Percentiles rank a stretch among this genome's conserved stretches.
phyloP scores from a whole-genome alignment of 2,113 vertebrate species.

The Colinus virginianus region DNA sequence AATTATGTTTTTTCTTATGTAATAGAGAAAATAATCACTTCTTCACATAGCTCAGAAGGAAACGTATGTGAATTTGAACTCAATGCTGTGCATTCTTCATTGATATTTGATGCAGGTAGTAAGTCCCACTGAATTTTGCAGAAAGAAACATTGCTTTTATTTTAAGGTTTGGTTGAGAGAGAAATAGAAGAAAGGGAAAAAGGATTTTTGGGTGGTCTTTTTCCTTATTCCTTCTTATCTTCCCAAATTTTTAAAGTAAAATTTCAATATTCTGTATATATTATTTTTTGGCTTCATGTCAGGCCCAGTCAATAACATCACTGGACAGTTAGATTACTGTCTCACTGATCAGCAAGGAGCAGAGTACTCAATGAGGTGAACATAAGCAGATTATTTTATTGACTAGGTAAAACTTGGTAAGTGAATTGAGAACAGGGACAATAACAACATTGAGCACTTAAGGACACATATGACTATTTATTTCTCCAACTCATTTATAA shows the following conservation, averaged over 20 bases:
- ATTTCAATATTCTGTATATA: background rate
- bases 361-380: background rate
- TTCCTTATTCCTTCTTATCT: background rate
- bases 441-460: conserved; percentile 8
- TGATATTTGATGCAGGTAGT: background rate
- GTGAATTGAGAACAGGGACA: background rate
- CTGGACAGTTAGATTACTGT: background rate
- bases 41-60: background rate
- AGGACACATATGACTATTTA: background rate
- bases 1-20: background rate
- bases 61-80: conserved; percentile 11
- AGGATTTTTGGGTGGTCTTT: background rate
- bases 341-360: background rate
- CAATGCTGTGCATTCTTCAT: background rate
- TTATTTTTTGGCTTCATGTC: background rate
- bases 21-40: background rate
- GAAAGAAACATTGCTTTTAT: background rate
- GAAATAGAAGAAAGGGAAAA: background rate
- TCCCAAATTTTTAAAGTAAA: background rate
- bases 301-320: background rate
- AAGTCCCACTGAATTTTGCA: background rate
- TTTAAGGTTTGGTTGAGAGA: background rate
- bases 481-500: background rate
- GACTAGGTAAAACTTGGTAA: background rate
- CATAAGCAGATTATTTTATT: background rate